Conservation (phyloP, 1,140 invertebrate species). For the Ooceraea biroi region DNA sequence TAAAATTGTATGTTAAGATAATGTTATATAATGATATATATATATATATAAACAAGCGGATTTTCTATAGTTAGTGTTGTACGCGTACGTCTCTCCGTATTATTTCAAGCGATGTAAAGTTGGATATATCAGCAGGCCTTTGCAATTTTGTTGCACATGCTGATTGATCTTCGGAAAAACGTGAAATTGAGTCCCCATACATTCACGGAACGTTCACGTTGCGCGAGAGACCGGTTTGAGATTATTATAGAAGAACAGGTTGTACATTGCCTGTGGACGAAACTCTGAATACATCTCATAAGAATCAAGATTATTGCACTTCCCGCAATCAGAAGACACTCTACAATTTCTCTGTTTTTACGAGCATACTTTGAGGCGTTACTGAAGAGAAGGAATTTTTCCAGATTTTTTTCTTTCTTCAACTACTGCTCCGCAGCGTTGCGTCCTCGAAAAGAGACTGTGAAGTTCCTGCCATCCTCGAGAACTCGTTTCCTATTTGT, state of each 20-base stretch:
- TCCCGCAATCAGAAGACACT: background rate
- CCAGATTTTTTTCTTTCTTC: background rate
- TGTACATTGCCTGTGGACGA: constrained; percentile 23
- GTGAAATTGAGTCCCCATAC: constrained; percentile 12
- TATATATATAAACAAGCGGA: no score
- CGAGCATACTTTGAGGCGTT: background rate
- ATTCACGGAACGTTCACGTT: background rate
- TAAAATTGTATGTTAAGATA: no score
- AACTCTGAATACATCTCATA: constrained; percentile 11
- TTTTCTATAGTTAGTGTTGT: background rate
- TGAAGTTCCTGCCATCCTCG: background rate
- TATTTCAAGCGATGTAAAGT: background rate
- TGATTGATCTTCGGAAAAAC: constrained; percentile 44
- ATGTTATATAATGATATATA: no score
- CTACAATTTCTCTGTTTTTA: background rate
- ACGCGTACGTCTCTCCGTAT: background rate
- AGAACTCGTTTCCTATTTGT: background rate
- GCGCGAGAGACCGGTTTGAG: constrained; percentile 44
- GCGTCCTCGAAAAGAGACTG: background rate
- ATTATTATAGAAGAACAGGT: constrained; percentile 49
- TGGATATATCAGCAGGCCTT: background rate
- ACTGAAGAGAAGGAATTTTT: background rate
- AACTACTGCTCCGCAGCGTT: background rate
- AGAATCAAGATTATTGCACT: constrained; percentile 2
- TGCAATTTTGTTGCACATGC: constrained; percentile 10